Percentiles rank a stretch among this genome's conserved stretches.
These are phyloP conservation scores for Chiloscyllium punctatum DNA, from an alignment of 2,797 vertebrate species.

Conservation along the genomic window DNA sequence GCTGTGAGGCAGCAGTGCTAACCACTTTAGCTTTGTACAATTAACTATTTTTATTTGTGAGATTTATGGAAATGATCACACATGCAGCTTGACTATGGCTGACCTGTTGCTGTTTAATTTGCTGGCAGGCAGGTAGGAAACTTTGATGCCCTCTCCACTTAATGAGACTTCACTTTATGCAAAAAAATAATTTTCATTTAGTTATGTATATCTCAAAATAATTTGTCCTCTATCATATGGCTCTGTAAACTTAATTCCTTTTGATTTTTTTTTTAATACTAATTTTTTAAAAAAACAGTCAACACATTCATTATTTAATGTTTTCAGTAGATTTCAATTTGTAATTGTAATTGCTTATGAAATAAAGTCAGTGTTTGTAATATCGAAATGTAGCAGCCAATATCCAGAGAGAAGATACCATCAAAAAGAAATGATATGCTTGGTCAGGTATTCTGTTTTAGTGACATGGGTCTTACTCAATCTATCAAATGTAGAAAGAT, in stretches of 20 bases:
- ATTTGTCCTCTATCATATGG: not conserved
- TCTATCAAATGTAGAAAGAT: not conserved
- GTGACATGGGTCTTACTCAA: not conserved
- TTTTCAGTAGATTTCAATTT: not conserved
- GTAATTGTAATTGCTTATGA: not conserved
- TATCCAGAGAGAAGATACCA: not conserved
- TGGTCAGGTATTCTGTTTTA: not conserved
- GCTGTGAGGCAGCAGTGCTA: too few species aligned
- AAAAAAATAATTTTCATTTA: not conserved
- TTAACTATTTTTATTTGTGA: not conserved
- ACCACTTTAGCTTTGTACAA: not conserved
- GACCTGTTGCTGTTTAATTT: conserved; percentile 8
- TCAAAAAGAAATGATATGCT: not conserved
- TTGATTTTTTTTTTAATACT: not conserved
- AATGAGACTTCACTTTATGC: not conserved
- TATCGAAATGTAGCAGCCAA: too few species aligned
- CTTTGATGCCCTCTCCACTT: not conserved
- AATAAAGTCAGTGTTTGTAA: not conserved
- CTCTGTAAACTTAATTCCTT: not conserved
- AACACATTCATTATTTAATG: not conserved
- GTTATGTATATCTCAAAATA: not conserved
- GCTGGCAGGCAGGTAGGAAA: not conserved
- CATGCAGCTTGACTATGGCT: not conserved
- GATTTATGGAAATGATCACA: not conserved
- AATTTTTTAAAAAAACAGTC: not conserved